Percentiles rank a stretch among this genome's conserved stretches.
Evolutionary conservation across 2,888 invertebrate species (phyloP).

Genomic region (Drosophila lacicola): DNA sequence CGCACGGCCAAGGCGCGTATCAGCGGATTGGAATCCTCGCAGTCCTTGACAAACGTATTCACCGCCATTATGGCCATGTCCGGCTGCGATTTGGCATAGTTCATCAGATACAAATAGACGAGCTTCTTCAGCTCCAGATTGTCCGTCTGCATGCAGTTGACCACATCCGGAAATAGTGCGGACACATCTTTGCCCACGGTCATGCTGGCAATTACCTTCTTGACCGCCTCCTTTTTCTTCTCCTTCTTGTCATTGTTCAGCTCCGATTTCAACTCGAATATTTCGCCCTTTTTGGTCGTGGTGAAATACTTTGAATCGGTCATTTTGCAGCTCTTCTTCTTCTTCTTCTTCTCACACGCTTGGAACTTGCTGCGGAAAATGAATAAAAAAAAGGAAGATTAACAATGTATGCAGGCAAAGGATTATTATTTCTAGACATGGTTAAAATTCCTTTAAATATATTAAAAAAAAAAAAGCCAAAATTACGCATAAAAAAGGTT

Average conservation of each 20-base stretch:
- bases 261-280: slow-evolving; percentile 99
- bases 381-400: not conserved
- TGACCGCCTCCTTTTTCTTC: slow-evolving; percentile 99
- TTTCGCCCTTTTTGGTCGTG: slow-evolving; percentile 99
- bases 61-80: slow-evolving; percentile 99
- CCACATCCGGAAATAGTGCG: slow-evolving; percentile 99
- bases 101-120: slow-evolving; percentile 99
- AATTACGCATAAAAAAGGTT: too few species aligned
- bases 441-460: too few species aligned
- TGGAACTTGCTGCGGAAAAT: slow-evolving; percentile 29
- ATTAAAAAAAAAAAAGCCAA: too few species aligned
- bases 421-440: too few species aligned
- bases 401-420: not conserved
- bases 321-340: slow-evolving; percentile 87
- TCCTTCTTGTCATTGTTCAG: slow-evolving; percentile 99
- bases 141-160: slow-evolving; percentile 99
- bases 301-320: slow-evolving; percentile 99
- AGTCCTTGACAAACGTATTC: slow-evolving; percentile 99
- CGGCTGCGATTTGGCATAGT: slow-evolving; percentile 99
- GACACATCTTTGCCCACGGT: slow-evolving; percentile 99
- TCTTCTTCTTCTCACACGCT: slow-evolving; percentile 35
- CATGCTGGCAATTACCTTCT: slow-evolving; percentile 99
- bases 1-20: slow-evolving; percentile 99
- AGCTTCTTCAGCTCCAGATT: slow-evolving; percentile 99
- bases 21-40: slow-evolving; percentile 99